phyloP scores from a whole-genome alignment of 2,888 invertebrate genomes.

The Limnephilus auricula region DNA sequence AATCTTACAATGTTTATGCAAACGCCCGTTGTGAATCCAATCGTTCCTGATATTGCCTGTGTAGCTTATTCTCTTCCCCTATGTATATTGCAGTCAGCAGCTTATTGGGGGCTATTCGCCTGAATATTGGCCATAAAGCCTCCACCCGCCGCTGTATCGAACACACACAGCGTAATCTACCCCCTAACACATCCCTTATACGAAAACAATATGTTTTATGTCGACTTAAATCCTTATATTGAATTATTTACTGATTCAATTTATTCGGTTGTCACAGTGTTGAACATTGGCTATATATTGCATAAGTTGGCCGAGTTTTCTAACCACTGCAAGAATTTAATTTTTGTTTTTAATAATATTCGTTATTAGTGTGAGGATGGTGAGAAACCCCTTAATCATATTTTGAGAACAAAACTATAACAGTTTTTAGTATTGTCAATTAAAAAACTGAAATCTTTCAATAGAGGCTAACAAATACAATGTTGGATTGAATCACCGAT shows the following conservation, averaged over 20 bases:
- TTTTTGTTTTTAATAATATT: no score
- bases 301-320: no score
- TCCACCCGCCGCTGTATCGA: not conserved
- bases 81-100: not conserved
- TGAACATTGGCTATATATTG: no score
- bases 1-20: not conserved
- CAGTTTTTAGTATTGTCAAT: no score
- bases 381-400: no score
- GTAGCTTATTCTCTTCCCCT: not conserved
- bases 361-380: no score
- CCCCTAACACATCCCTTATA: not conserved
- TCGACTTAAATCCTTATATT: not conserved
- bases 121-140: conserved; percentile 23
- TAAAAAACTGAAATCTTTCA: no score
- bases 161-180: not conserved
- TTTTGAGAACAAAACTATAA: no score
- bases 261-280: not conserved
- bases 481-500: no score
- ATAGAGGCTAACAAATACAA: no score
- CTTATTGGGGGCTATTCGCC: conserved; percentile 9
- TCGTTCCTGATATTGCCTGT: not conserved
- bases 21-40: not conserved
- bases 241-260: not conserved
- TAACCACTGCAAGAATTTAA: no score
- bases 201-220: not conserved